Percentiles rank a stretch among this genome's conserved stretches.
Evolutionary conservation across 2,113 vertebrate species (phyloP).

Genomic region (Zootoca vivipara): DNA sequence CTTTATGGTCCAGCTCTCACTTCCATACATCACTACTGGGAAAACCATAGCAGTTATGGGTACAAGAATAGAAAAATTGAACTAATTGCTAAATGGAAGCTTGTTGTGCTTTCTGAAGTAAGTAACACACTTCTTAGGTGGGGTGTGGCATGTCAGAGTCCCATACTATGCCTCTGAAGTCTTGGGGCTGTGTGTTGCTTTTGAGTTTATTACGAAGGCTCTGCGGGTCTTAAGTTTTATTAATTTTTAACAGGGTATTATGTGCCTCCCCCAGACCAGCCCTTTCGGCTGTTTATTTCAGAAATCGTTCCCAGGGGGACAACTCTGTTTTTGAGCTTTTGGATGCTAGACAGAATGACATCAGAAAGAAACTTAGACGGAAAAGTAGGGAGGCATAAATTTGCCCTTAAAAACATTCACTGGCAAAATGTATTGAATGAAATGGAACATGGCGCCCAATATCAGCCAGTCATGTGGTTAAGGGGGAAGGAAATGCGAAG

Average conservation of each 20-base stretch:
- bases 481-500: neutral
- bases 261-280: slow-evolving; percentile 4
- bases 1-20: too few species aligned
- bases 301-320: slow-evolving; percentile 59
- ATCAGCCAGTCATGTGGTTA: neutral
- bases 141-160: neutral
- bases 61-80: too few species aligned
- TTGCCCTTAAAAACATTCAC: slow-evolving; percentile 48
- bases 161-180: neutral
- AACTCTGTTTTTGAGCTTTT: slow-evolving; percentile 9
- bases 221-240: slow-evolving; percentile 33
- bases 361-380: slow-evolving; percentile 55
- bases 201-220: slow-evolving; percentile 10
- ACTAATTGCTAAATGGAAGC: neutral
- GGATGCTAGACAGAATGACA: slow-evolving; percentile 65
- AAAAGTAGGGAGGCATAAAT: slow-evolving; percentile 25
- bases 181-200: rapidly evolving
- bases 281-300: slow-evolving; percentile 61
- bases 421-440: slow-evolving; percentile 36
- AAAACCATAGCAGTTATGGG: too few species aligned
- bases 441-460: neutral
- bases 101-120: neutral
- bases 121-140: neutral
- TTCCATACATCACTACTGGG: too few species aligned
- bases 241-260: slow-evolving; percentile 59